A percentile compares a stretch with the other conserved stretches of the same genome.
These are phyloP conservation scores for Chaetodon trifasciatus DNA, from an alignment of 2,797 vertebrate genomes.

Conservation along the genomic window DNA sequence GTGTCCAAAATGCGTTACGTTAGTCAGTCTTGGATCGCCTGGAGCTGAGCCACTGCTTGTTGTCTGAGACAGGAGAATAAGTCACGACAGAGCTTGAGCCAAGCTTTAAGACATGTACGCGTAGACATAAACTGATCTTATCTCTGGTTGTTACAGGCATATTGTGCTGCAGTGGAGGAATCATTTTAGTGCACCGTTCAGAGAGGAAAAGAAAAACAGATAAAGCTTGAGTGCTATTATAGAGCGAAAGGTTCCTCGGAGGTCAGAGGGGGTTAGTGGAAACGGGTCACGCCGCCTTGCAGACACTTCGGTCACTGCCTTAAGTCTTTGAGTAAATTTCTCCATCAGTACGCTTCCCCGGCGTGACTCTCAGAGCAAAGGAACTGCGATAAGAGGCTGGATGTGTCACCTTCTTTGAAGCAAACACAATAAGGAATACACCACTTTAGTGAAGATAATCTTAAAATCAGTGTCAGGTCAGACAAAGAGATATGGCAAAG, in stretches of 20 bases:
- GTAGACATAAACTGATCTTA: not conserved
- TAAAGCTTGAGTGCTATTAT: not conserved
- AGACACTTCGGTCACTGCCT: not conserved
- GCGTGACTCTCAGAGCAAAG: conserved; percentile 1
- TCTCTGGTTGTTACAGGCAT: not conserved
- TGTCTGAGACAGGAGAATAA: conserved; percentile 14
- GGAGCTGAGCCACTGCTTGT: conserved; percentile 1
- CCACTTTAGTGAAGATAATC: not conserved
- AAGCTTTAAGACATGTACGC: conserved; percentile 3
- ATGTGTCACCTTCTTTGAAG: conserved; percentile 3
- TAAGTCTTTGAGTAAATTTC: conserved; percentile 7
- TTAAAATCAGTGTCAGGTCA: conserved; percentile 11
- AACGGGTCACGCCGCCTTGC: not conserved
- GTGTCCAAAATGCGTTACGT: conserved; percentile 18
- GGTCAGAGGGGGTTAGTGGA: conserved; percentile 13
- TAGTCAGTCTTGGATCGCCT: conserved; percentile 13
- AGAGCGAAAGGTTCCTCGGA: not conserved
- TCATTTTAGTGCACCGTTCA: not conserved
- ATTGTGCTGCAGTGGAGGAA: not conserved
- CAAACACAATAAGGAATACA: not conserved
- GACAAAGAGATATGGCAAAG: not conserved
- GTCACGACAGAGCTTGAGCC: conserved; percentile 3
- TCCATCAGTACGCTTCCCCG: not conserved
- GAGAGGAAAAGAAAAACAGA: not conserved
- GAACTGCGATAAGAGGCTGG: not conserved